Percentiles rank a stretch among this genome's conserved stretches.
Evolutionary conservation across 2,797 vertebrate species (phyloP).

Genomic region (Gallinago stenura): DNA sequence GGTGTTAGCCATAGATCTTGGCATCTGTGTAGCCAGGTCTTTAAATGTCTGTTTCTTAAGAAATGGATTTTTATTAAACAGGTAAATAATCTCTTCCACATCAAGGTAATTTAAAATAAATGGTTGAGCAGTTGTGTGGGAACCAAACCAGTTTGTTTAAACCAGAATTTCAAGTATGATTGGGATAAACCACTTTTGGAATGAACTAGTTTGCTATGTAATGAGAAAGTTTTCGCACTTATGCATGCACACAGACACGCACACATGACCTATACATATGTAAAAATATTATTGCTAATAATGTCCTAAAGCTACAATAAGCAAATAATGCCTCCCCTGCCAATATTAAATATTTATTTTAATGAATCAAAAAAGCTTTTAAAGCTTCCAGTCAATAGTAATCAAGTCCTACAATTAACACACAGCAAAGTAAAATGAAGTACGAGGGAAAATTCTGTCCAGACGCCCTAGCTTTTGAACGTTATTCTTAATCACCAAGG

Average conservation of each 20-base stretch:
- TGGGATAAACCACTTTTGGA: constrained; percentile 16
- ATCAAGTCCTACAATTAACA: neutral
- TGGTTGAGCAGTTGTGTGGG: constrained; percentile 40
- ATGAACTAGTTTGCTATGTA: neutral
- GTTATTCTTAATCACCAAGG: neutral
- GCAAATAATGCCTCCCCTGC: constrained; percentile 6
- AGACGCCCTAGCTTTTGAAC: neutral
- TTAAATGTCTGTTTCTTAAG: neutral
- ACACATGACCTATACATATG: neutral
- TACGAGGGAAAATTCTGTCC: neutral
- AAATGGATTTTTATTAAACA: neutral
- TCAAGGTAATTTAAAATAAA: constrained; percentile 30
- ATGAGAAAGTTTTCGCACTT: neutral
- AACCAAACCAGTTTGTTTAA: constrained; percentile 25
- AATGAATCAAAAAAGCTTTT: neutral
- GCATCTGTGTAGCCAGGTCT: neutral
- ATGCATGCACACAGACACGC: neutral
- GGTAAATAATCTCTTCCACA: neutral
- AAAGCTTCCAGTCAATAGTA: neutral
- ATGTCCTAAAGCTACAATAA: neutral
- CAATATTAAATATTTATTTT: neutral
- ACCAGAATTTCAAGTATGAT: constrained; percentile 30
- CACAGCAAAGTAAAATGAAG: neutral
- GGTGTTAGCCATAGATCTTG: neutral
- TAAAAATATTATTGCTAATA: constrained; percentile 14